These are phyloP conservation scores for Sympetrum striolatum DNA, from an alignment of 2,888 invertebrate species.

Conservation along the genomic window DNA sequence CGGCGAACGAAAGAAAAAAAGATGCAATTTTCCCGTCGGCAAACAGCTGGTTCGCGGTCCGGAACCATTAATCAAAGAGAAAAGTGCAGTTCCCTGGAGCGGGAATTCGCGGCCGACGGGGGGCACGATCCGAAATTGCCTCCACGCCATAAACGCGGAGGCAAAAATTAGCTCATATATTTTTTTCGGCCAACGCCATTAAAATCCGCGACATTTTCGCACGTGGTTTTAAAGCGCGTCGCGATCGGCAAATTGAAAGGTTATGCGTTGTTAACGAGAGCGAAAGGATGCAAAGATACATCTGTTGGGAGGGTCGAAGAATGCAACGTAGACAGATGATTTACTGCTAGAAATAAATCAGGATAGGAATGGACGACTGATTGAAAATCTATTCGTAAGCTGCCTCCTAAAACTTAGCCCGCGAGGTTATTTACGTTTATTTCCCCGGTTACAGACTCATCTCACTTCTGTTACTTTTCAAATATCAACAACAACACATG, in stretches of 20 bases:
- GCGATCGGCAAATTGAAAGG: neutral
- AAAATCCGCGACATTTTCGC: neutral
- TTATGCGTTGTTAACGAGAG: neutral
- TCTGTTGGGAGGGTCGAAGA: too few species aligned
- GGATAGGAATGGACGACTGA: too few species aligned
- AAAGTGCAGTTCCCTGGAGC: neutral
- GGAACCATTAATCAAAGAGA: neutral
- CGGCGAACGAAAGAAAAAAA: neutral
- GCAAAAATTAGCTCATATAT: neutral
- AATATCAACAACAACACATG: too few species aligned
- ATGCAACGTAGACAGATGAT: too few species aligned
- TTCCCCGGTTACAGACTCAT: too few species aligned
- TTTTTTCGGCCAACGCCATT: neutral
- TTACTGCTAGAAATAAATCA: too few species aligned
- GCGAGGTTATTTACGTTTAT: too few species aligned
- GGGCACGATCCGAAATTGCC: neutral
- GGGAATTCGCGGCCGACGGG: neutral
- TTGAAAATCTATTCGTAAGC: too few species aligned
- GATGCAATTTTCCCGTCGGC: neutral
- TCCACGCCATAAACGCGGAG: neutral
- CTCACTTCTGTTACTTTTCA: too few species aligned
- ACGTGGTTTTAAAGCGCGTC: neutral
- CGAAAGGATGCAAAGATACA: neutral
- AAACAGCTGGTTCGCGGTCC: neutral
- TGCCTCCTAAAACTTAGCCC: too few species aligned